Conservation (phyloP, 2,888 invertebrate genomes). For the Achlya flavicornis region DNA sequence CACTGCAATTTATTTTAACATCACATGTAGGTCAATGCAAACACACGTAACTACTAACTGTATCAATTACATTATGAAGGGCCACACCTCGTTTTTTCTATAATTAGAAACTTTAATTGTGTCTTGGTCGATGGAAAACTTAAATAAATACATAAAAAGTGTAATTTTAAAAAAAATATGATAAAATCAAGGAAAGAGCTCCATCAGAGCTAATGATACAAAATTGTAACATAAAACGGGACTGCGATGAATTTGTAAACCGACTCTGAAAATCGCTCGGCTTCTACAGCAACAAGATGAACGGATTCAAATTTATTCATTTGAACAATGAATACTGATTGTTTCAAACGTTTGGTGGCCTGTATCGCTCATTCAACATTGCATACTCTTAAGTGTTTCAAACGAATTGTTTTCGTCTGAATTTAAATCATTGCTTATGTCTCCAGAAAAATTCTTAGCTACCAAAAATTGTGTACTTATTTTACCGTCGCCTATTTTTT, state of each 20-base stretch:
- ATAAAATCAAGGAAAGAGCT: background rate
- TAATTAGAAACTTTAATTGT: constrained; percentile 57
- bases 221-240: constrained; percentile 2
- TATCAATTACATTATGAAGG: constrained; percentile 55
- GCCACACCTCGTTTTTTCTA: constrained; percentile 62
- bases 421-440: background rate
- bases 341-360: constrained; percentile 31
- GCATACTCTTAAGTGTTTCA: constrained; percentile 18
- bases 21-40: constrained; percentile 79
- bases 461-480: background rate
- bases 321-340: constrained; percentile 46
- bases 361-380: constrained; percentile 27
- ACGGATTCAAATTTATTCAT: constrained; percentile 46
- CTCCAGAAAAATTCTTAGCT: background rate
- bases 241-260: constrained; percentile 14
- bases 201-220: background rate
- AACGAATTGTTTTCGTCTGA: constrained; percentile 1
- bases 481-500: background rate
- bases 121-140: constrained; percentile 47
- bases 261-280: constrained; percentile 18
- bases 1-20: constrained; percentile 67
- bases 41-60: constrained; percentile 48
- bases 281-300: constrained; percentile 28
- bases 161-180: too few species aligned
- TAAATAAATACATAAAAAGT: too few species aligned